Percentiles rank a stretch among this genome's conserved stretches.
These are phyloP conservation scores for Drosophila paulistorum DNA, from an alignment of 1,140 invertebrate species.

Conservation along the genomic window DNA sequence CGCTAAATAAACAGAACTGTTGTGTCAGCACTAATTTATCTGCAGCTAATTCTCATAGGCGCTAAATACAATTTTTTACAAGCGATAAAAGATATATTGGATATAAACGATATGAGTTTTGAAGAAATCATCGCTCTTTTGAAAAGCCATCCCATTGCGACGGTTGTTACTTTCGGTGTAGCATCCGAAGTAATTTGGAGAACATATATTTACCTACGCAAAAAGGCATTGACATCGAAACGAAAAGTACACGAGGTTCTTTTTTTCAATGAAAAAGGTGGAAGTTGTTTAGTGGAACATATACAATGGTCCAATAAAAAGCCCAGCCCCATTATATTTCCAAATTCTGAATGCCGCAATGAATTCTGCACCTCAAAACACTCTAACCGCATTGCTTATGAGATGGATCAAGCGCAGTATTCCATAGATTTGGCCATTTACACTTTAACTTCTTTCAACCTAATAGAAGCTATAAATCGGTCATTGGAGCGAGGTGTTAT, in stretches of 20 bases:
- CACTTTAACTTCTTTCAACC: slow-evolving; percentile 41
- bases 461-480: slow-evolving; percentile 35
- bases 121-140: slow-evolving; percentile 8
- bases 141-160: not conserved
- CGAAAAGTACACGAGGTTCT: slow-evolving; percentile 37
- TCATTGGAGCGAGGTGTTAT: slow-evolving; percentile 53
- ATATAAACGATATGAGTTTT: not conserved
- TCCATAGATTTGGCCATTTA: slow-evolving; percentile 71
- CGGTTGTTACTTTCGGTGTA: not conserved
- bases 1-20: not conserved
- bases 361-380: slow-evolving; percentile 36
- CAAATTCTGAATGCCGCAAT: slow-evolving; percentile 24
- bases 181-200: slow-evolving; percentile 14
- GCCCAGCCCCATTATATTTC: not conserved
- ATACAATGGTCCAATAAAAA: not conserved
- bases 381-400: slow-evolving; percentile 32
- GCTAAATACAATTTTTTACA: slow-evolving; percentile 7
- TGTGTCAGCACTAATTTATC: not conserved
- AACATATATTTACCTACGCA: not conserved
- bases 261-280: slow-evolving; percentile 53
- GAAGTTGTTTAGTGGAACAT: not conserved
- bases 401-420: slow-evolving; percentile 59
- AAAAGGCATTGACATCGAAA: not conserved
- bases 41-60: not conserved
- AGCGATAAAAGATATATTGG: not conserved